Evolutionary conservation across 2,113 vertebrate genomes (phyloP).

Genomic region (Nanger granti): DNA sequence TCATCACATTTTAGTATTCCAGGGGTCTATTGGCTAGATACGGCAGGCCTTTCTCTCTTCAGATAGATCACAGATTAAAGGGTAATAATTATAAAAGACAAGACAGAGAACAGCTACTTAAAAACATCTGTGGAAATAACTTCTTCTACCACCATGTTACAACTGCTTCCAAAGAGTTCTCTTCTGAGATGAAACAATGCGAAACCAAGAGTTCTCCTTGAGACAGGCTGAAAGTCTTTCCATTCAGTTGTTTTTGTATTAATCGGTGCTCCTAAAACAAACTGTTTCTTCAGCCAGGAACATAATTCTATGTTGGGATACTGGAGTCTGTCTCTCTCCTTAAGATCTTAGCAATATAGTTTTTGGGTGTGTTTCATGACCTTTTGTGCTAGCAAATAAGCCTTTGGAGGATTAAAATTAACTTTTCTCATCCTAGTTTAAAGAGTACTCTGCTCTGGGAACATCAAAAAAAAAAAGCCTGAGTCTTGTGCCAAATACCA

Average conservation of each 20-base stretch:
- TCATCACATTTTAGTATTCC: background rate
- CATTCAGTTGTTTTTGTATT: background rate
- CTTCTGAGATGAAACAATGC: background rate
- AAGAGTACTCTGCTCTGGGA: conserved; percentile 54
- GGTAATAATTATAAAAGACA: background rate
- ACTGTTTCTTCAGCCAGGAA: background rate
- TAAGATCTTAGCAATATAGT: conserved; percentile 9
- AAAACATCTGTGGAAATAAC: background rate
- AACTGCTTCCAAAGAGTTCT: background rate
- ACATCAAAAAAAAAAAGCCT: conserved; percentile 11
- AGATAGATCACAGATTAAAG: background rate
- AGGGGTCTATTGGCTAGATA: background rate
- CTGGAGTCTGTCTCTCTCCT: background rate
- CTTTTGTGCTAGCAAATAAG: conserved; percentile 66
- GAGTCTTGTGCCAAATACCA: conserved; percentile 32
- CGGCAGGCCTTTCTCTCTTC: background rate
- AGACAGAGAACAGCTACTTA: background rate
- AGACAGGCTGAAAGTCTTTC: background rate
- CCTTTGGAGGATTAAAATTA: conserved; percentile 63
- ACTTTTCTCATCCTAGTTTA: conserved; percentile 65
- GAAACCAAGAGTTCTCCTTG: background rate
- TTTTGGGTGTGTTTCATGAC: conserved; percentile 51
- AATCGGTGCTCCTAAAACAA: background rate
- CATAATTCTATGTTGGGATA: background rate
- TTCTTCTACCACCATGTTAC: background rate